phyloP scores from a whole-genome alignment of 30 jellyfish, hydroid and myxozoan genomes.

The Sanderia malayensis region DNA sequence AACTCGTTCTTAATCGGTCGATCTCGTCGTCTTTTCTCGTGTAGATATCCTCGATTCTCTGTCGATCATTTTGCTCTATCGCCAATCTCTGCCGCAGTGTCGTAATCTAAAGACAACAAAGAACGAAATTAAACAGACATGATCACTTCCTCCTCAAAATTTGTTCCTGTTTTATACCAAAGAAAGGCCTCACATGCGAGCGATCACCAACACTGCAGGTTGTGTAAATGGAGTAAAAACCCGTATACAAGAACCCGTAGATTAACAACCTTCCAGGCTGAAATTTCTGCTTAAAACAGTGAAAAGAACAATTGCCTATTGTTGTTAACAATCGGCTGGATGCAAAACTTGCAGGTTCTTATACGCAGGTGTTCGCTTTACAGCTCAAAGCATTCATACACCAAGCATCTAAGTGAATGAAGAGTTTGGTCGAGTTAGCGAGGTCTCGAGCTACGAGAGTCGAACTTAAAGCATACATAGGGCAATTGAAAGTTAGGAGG shows the following conservation, averaged over 20 bases:
- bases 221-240: background rate
- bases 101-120: slow-evolving; percentile 1
- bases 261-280: too few relatives aligned
- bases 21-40: slow-evolving; percentile 72
- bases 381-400: too few relatives aligned
- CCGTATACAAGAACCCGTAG: background rate
- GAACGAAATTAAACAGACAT: background rate
- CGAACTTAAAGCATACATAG: too few relatives aligned
- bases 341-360: too few relatives aligned
- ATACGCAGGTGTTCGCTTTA: too few relatives aligned
- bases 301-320: too few relatives aligned
- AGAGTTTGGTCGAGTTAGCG: too few relatives aligned
- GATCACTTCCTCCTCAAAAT: background rate
- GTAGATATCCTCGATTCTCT: slow-evolving; percentile 71
- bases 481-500: too few relatives aligned
- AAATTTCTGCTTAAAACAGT: too few relatives aligned
- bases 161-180: background rate
- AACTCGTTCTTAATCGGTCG: slow-evolving; percentile 62
- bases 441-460: too few relatives aligned
- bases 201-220: background rate
- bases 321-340: too few relatives aligned
- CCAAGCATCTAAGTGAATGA: too few relatives aligned
- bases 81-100: slow-evolving; percentile 35
- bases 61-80: slow-evolving; percentile 66
- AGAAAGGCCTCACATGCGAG: background rate